phyloP scores from a whole-genome alignment of 2,113 vertebrate species.

The Drymodes brunneopygia region DNA sequence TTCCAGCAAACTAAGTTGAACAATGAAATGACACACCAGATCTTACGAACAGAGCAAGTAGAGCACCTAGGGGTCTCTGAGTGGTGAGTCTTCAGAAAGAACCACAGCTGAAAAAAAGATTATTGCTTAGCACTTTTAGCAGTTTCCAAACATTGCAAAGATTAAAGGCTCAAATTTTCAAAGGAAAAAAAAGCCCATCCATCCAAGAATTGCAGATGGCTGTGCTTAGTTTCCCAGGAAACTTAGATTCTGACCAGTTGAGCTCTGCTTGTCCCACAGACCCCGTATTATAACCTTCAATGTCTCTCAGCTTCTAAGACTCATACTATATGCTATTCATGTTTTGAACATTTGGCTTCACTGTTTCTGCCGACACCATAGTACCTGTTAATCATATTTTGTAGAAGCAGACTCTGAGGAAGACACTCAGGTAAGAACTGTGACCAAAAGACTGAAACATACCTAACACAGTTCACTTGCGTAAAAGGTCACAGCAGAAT shows the following conservation, averaged over 20 bases:
- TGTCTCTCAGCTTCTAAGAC: not conserved
- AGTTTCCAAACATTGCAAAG: not conserved
- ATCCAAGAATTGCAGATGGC: not conserved
- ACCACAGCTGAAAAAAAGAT: not conserved
- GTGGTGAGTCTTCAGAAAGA: not conserved
- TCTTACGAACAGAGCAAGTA: not conserved
- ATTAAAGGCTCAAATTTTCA: not conserved
- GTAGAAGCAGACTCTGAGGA: not conserved
- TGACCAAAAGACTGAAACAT: not conserved
- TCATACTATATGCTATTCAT: not conserved
- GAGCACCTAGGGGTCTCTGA: not conserved
- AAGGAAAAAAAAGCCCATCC: not conserved
- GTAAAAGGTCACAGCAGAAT: not conserved
- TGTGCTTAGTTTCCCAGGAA: not conserved
- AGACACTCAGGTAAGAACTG: not conserved
- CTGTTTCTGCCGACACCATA: not conserved
- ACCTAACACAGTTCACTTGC: fast-evolving
- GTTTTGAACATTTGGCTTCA: not conserved
- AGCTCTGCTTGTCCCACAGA: not conserved
- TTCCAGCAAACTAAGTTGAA: not conserved
- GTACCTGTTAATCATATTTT: not conserved
- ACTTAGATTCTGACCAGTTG: not conserved
- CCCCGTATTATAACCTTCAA: not conserved
- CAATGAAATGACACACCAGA: not conserved
- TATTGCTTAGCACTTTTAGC: not conserved